A percentile compares a stretch with the other conserved stretches of the same genome.
These are phyloP conservation scores for Hydrozoanthus tunicans DNA, from an alignment of 64 coral and sea anemone genomes.

Conservation along the genomic window DNA sequence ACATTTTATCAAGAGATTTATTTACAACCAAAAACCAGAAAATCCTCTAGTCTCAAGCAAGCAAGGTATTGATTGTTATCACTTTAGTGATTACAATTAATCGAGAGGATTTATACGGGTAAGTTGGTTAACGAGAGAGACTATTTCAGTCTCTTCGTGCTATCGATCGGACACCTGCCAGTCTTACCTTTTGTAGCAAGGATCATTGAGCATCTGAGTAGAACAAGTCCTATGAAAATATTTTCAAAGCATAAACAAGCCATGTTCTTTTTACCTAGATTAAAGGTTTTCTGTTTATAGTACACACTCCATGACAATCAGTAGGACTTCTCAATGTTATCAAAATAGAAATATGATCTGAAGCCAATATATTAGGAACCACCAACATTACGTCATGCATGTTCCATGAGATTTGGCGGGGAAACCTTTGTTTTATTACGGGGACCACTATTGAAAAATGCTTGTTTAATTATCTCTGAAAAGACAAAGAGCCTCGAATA, in stretches of 20 bases:
- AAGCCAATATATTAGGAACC: background rate
- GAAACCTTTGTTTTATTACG: conserved; percentile 22
- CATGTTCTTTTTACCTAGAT: conserved; percentile 45
- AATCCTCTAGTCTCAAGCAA: background rate
- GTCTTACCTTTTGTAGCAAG: conserved; percentile 25
- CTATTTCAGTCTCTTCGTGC: background rate
- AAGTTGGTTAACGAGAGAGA: background rate
- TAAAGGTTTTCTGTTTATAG: conserved; percentile 9
- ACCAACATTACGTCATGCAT: conserved; percentile 26
- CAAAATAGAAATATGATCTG: conserved; percentile 49
- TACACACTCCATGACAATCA: conserved; percentile 16
- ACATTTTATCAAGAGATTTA: too few species aligned
- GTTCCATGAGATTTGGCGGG: conserved; percentile 21
- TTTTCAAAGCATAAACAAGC: background rate
- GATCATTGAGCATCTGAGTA: background rate
- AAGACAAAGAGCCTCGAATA: too few species aligned
- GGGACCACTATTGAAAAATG: conserved; percentile 55
- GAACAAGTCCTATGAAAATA: background rate
- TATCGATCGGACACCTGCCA: background rate
- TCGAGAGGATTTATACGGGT: background rate
- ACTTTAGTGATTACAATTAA: background rate
- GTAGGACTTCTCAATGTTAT: background rate
- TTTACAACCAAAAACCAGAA: background rate
- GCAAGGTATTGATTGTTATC: background rate
- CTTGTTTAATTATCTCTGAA: background rate